Evolutionary conservation across 1,140 invertebrate genomes (phyloP).

Genomic region (Zaprionus nigranus): DNA sequence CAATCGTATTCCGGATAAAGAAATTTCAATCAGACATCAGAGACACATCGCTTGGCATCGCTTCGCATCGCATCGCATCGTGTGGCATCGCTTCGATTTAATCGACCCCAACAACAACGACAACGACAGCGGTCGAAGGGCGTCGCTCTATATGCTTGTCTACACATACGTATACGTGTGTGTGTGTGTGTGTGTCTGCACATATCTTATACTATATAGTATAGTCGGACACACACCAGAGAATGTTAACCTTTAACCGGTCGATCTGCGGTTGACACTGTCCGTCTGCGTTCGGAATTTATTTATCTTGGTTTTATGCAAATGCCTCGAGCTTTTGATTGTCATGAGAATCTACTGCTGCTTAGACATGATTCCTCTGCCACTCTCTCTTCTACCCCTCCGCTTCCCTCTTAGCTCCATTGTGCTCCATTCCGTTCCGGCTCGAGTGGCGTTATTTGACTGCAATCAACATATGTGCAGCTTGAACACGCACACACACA

Average conservation of each 20-base stretch:
- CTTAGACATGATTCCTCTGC: conserved; percentile 55
- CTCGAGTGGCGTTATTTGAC: conserved; percentile 15
- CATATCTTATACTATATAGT: conserved; percentile 1
- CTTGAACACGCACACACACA: conserved; percentile 17
- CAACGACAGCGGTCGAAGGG: conserved; percentile 10
- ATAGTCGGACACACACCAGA: conserved; percentile 3
- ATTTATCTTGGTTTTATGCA: conserved; percentile 67
- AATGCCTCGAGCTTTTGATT: conserved; percentile 53
- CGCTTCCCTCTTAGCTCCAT: background rate
- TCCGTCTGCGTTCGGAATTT: conserved; percentile 43
- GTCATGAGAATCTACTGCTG: conserved; percentile 50
- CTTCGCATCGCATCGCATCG: conserved; percentile 45
- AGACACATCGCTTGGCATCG: conserved; percentile 30
- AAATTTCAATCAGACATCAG: conserved; percentile 58
- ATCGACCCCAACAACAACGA: conserved; percentile 37
- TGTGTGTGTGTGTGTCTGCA: background rate
- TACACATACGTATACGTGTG: background rate
- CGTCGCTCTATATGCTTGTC: conserved; percentile 17
- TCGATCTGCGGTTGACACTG: conserved; percentile 55
- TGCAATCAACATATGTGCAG: conserved; percentile 20
- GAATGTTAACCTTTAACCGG: conserved; percentile 68
- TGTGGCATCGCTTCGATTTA: conserved; percentile 42
- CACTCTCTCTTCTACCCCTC: background rate
- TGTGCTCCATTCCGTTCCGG: conserved; percentile 21
- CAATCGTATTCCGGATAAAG: conserved; percentile 48